These are phyloP conservation scores for Pteria penguin DNA, from an alignment of 2,888 invertebrate genomes.

Conservation along the genomic window DNA sequence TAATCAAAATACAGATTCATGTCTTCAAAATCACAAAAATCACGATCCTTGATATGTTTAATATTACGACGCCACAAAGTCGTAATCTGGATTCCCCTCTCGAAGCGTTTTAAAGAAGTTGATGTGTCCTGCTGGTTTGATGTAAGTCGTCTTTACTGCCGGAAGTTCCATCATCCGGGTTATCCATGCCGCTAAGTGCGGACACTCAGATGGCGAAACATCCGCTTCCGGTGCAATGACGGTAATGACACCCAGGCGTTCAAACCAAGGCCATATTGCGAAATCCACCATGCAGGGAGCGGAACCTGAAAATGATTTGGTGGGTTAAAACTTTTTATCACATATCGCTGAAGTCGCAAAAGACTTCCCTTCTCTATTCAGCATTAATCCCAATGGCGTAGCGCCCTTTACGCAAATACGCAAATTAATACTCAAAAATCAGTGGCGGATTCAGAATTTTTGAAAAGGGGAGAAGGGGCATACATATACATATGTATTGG, in stretches of 20 bases:
- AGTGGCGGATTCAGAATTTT: no score
- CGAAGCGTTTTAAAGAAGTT: conserved; percentile 56
- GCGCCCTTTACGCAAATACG: no score
- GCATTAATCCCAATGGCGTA: no score
- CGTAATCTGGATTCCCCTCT: conserved; percentile 65
- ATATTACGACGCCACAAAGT: conserved; percentile 42
- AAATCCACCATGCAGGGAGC: conserved; percentile 67
- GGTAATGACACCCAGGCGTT: conserved; percentile 64
- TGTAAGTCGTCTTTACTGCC: conserved; percentile 61
- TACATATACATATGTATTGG: no score
- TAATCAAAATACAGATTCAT: no score
- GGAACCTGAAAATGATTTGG: conserved; percentile 15
- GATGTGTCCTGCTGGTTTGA: conserved; percentile 50
- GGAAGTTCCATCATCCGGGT: conserved; percentile 61
- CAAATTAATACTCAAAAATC: no score
- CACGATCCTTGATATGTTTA: no score
- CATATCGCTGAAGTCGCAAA: no score
- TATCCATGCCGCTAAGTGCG: conserved; percentile 56
- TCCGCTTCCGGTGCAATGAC: conserved; percentile 48
- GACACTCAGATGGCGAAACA: conserved; percentile 49
- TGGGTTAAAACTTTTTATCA: no score
- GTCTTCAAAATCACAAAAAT: no score
- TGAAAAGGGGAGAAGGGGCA: no score
- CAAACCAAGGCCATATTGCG: conserved; percentile 77
- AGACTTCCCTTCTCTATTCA: no score